phyloP scores from a whole-genome alignment of 1,140 invertebrate genomes.

The Euglossa dilemma region DNA sequence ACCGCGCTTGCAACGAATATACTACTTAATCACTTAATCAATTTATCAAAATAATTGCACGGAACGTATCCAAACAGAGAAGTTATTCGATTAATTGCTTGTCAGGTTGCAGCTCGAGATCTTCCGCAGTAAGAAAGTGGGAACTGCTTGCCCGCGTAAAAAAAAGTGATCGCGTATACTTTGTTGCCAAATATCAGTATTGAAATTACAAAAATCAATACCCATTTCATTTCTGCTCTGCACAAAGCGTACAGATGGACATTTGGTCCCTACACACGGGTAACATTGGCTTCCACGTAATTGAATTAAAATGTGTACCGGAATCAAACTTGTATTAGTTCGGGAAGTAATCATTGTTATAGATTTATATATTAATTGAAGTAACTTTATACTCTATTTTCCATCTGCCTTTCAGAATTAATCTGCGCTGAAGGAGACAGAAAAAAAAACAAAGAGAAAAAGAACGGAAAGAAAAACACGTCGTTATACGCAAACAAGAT shows the following conservation, averaged over 20 bases:
- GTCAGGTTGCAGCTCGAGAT: background rate
- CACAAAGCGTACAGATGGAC: constrained; percentile 11
- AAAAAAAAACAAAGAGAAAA: background rate
- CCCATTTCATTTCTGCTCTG: constrained; percentile 12
- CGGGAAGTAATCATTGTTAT: background rate
- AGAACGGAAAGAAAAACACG: background rate
- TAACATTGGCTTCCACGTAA: constrained; percentile 10
- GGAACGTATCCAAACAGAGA: background rate
- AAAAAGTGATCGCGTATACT: background rate
- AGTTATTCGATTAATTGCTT: background rate
- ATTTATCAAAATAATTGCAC: background rate
- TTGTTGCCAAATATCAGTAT: background rate
- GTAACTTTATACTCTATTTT: background rate
- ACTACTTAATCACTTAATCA: background rate
- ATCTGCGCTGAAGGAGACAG: background rate
- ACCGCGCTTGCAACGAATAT: background rate
- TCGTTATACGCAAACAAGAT: background rate
- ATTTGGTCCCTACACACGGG: background rate
- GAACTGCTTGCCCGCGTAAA: background rate
- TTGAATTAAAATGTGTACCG: constrained; percentile 33
- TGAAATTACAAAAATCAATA: constrained; percentile 44
- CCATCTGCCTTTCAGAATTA: background rate
- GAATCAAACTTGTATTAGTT: constrained; percentile 1
- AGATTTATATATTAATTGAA: background rate
- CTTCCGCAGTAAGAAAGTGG: background rate